These are phyloP conservation scores for Wasmannia auropunctata DNA, from an alignment of 1,140 invertebrate species.

Conservation along the genomic window DNA sequence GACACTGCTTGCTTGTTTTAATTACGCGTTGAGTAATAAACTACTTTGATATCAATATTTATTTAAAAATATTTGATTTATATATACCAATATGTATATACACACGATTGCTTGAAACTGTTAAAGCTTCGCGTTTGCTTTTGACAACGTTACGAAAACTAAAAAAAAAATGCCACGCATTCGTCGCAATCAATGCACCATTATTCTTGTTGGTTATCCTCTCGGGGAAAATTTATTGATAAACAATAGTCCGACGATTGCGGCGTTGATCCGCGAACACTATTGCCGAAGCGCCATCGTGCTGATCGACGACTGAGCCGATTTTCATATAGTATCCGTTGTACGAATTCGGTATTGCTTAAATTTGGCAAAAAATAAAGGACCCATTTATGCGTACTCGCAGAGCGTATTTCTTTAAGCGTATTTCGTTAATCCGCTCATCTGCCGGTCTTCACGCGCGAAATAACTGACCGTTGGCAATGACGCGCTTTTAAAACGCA, in stretches of 20 bases:
- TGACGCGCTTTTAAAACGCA: slow-evolving; percentile 15
- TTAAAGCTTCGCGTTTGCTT: not conserved
- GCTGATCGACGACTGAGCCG: slow-evolving; percentile 17
- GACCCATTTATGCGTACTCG: not conserved
- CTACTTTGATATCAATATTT: not conserved
- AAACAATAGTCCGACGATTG: slow-evolving; percentile 35
- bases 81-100: not conserved
- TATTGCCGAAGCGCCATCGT: not conserved
- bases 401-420: slow-evolving; percentile 18
- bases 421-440: slow-evolving; percentile 37
- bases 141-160: not conserved
- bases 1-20: not conserved
- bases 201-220: slow-evolving; percentile 43
- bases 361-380: slow-evolving; percentile 27
- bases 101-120: not conserved
- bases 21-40: not conserved
- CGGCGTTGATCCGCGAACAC: slow-evolving; percentile 19
- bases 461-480: slow-evolving; percentile 13
- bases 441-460: slow-evolving; percentile 12
- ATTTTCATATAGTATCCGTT: slow-evolving; percentile 10
- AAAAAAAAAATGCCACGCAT: slow-evolving; percentile 22
- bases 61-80: not conserved
- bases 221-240: slow-evolving; percentile 39
- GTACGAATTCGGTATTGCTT: slow-evolving; percentile 12
- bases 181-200: slow-evolving; percentile 40